Conservation (phyloP, 1,140 invertebrate species). For the Sycophaga agraensis region DNA sequence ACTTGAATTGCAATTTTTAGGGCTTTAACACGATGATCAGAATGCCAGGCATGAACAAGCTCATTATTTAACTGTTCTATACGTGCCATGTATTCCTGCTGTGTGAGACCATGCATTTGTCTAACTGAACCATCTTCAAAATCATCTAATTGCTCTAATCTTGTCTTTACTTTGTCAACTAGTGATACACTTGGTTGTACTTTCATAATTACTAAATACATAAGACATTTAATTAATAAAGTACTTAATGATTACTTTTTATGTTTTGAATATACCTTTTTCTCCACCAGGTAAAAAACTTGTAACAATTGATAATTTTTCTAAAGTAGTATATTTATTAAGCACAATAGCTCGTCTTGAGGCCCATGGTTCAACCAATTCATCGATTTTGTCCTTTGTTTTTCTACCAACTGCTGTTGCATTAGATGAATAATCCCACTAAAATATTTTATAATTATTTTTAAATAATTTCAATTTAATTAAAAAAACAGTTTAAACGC, state of each 20-base stretch:
- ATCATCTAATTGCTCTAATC: conserved; percentile 91
- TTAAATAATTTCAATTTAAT: conserved; percentile 20
- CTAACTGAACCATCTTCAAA: conserved; percentile 87
- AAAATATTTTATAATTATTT: conserved; percentile 30
- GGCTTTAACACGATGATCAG: conserved; percentile 92
- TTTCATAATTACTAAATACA: conserved; percentile 69
- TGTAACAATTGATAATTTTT: conserved; percentile 86
- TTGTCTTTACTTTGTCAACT: conserved; percentile 88
- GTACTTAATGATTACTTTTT: conserved; percentile 7
- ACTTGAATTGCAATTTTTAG: conserved; percentile 93
- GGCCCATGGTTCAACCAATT: conserved; percentile 75
- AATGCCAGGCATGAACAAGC: conserved; percentile 86
- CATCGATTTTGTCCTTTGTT: conserved; percentile 52
- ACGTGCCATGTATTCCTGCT: conserved; percentile 86
- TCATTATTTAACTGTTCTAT: conserved; percentile 90
- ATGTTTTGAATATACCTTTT: conserved; percentile 63
- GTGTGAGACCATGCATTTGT: conserved; percentile 86
- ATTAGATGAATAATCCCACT: conserved; percentile 55
- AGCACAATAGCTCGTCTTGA: conserved; percentile 72
- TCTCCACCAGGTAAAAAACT: conserved; percentile 81
- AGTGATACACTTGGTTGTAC: conserved; percentile 68
- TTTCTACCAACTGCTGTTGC: conserved; percentile 50
- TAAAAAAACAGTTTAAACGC: conserved; percentile 32
- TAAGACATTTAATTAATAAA: conserved; percentile 38
- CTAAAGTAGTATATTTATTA: conserved; percentile 86